Conservation (phyloP, 2,888 invertebrate genomes). For the Metellina segmentata region DNA sequence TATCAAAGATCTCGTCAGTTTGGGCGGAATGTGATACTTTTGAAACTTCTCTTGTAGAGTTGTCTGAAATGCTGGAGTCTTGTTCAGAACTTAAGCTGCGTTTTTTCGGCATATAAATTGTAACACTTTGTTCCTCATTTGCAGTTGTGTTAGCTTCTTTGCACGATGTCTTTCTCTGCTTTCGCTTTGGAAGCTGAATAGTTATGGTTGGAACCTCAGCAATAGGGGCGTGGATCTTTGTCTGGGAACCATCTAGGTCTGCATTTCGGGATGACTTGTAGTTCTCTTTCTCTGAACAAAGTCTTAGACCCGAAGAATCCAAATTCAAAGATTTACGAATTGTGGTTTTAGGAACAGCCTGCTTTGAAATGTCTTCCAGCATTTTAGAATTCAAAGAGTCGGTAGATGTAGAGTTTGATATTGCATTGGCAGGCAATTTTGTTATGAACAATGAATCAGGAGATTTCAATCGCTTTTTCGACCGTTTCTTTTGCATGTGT, state of each 20-base stretch:
- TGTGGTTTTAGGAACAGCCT: not conserved
- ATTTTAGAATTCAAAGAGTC: not conserved
- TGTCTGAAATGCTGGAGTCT: slow-evolving; percentile 57
- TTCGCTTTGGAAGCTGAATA: slow-evolving; percentile 67
- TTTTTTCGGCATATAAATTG: slow-evolving; percentile 64
- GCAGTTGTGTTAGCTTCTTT: not conserved
- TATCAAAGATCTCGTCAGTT: not conserved
- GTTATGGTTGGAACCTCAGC: slow-evolving; percentile 52
- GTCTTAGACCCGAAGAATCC: not conserved
- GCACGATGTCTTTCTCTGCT: slow-evolving; percentile 23
- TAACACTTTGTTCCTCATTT: slow-evolving; percentile 42
- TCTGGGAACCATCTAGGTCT: not conserved
- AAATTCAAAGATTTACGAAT: not conserved
- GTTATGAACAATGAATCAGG: not conserved
- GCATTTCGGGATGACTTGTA: not conserved
- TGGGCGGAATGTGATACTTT: slow-evolving; percentile 23
- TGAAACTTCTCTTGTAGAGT: slow-evolving; percentile 14
- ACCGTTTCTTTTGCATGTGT: slow-evolving; percentile 36
- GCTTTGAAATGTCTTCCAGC: not conserved
- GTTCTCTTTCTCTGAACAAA: not conserved
- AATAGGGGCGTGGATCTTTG: not conserved
- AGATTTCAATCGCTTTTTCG: slow-evolving; percentile 59
- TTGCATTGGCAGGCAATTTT: not conserved
- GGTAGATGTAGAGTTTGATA: not conserved
- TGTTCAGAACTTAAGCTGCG: slow-evolving; percentile 67